A percentile compares a stretch with the other conserved stretches of the same genome.
Evolutionary conservation across 2,888 invertebrate species (phyloP).

Genomic region (Pachymerium ferrugineum): DNA sequence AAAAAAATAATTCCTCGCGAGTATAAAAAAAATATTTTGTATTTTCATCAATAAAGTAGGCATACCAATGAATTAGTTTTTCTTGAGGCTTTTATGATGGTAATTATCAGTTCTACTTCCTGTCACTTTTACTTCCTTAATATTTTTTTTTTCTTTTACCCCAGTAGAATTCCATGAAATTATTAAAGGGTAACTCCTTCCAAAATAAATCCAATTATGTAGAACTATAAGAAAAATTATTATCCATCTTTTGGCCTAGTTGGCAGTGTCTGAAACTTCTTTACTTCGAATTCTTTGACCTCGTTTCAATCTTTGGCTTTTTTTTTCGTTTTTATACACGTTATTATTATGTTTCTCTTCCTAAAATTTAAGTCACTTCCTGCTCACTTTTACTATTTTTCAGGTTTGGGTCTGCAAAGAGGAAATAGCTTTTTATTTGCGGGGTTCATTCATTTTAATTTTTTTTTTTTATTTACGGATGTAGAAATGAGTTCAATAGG

Average conservation of each 20-base stretch:
- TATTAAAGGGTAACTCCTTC: no score
- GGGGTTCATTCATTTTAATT: no score
- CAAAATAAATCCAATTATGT: no score
- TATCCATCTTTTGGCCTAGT: no score
- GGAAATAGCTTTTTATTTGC: neutral
- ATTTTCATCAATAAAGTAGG: slow-evolving; percentile 12
- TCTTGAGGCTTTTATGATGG: neutral
- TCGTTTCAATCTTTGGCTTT: neutral
- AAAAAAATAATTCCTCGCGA: neutral
- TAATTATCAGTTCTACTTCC: neutral
- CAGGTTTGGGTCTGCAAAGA: neutral
- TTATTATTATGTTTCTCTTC: no score
- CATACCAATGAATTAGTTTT: neutral
- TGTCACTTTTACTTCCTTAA: neutral
- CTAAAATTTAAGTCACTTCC: neutral
- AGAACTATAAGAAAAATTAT: no score
- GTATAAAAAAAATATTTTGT: slow-evolving; percentile 17
- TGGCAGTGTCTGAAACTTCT: no score
- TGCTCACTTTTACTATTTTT: neutral
- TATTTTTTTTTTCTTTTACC: no score
- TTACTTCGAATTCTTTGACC: neutral
- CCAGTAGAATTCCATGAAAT: no score
- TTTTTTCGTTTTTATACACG: neutral
- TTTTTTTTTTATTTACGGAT: no score
- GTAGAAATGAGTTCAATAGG: no score